Evolutionary conservation across 2,797 vertebrate genomes (phyloP).

Genomic region (Sebastes itinus): DNA sequence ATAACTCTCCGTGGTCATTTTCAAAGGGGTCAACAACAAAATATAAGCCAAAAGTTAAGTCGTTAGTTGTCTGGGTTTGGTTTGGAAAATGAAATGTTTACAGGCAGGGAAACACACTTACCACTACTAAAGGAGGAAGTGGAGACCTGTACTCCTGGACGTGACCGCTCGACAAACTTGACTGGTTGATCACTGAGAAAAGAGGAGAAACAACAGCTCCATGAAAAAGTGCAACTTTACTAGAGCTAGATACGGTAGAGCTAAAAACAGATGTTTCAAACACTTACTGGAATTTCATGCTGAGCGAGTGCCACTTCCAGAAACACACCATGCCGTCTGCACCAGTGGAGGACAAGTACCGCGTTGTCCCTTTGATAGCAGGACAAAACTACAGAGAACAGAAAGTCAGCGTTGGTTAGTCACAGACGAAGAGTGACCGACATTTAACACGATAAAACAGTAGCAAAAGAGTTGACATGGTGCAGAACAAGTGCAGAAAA

Average conservation of each 20-base stretch:
- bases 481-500: neutral
- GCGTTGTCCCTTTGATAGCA: constrained; percentile 87
- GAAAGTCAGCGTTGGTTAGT: neutral
- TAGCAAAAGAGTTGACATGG: neutral
- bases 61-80: neutral
- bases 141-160: constrained; percentile 96
- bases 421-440: neutral
- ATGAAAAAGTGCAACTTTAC: neutral
- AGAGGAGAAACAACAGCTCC: neutral
- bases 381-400: constrained; percentile 89
- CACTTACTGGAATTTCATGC: constrained; percentile 93
- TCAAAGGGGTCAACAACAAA: neutral
- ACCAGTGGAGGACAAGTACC: constrained; percentile 96
- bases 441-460: neutral
- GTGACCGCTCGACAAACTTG: constrained; percentile 96
- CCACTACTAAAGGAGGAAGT: constrained; percentile 97
- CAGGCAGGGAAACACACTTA: constrained; percentile 62
- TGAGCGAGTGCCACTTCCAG: constrained; percentile 96
- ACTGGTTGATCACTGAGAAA: constrained; percentile 89
- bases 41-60: neutral
- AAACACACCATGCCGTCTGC: constrained; percentile 99
- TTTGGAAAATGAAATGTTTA: neutral
- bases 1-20: too few relatives aligned
- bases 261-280: neutral
- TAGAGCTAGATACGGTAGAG: neutral